Percentiles rank a stretch among this genome's conserved stretches.
Conservation (phyloP, 1,140 invertebrate genomes). For the Epicauta chinensis region DNA sequence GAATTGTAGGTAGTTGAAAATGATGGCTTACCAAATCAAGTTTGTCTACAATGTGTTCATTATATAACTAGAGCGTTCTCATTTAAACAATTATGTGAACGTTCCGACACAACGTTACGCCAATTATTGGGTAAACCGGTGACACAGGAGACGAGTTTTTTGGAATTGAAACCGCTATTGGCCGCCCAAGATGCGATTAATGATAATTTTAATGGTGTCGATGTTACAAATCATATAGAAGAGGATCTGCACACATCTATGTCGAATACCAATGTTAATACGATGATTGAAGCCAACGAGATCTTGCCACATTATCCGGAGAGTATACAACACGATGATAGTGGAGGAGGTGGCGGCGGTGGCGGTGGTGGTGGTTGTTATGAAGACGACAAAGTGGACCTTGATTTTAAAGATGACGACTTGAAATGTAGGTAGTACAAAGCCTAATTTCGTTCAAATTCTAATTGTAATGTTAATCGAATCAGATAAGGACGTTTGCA, state of each 20-base stretch:
- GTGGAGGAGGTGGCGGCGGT: not conserved
- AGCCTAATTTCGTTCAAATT: no score
- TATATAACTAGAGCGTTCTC: constrained; percentile 41
- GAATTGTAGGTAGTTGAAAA: constrained; percentile 39
- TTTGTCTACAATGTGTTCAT: constrained; percentile 42
- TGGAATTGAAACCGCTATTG: constrained; percentile 13
- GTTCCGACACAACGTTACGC: constrained; percentile 38
- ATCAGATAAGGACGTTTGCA: no score
- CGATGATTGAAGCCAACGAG: no score
- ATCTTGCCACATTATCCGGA: no score
- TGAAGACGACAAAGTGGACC: constrained; percentile 9
- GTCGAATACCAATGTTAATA: no score
- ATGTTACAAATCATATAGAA: not conserved
- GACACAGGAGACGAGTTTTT: constrained; percentile 5
- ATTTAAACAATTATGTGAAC: constrained; percentile 43
- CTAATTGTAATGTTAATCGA: no score
- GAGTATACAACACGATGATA: no score
- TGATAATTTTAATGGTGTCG: not conserved
- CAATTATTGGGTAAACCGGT: constrained; percentile 23
- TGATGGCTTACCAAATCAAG: constrained; percentile 42
- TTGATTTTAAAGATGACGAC: constrained; percentile 2
- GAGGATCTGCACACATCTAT: no score
- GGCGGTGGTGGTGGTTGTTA: not conserved
- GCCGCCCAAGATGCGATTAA: not conserved
- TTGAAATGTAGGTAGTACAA: not conserved